Conservation (phyloP, 92 coral and sea anemone genomes). For the Epizoanthus rinbou region DNA sequence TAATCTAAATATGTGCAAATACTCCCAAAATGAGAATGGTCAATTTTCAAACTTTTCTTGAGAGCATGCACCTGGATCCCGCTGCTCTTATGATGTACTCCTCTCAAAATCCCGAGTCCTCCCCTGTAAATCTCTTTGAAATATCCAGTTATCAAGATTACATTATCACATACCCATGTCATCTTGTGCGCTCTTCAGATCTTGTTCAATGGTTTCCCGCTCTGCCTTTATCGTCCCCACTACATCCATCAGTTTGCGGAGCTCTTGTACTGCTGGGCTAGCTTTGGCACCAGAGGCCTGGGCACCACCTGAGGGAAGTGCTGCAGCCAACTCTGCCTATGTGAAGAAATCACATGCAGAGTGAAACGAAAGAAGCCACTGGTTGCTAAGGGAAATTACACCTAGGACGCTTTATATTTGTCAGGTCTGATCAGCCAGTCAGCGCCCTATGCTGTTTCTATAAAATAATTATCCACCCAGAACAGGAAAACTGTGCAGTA, state of each 20-base stretch:
- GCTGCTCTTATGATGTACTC: too few relatives aligned
- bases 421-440: too few relatives aligned
- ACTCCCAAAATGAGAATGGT: too few relatives aligned
- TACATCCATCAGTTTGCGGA: constrained; percentile 83
- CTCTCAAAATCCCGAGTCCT: too few relatives aligned
- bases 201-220: constrained; percentile 81
- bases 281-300: constrained; percentile 78
- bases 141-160: neutral
- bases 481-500: too few relatives aligned
- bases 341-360: neutral
- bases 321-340: constrained; percentile 87
- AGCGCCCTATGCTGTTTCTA: neutral
- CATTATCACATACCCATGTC: constrained; percentile 84
- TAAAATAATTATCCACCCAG: neutral
- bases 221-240: constrained; percentile 90
- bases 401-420: too few relatives aligned
- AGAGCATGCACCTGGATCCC: too few relatives aligned
- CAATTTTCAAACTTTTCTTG: too few relatives aligned
- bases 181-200: constrained; percentile 82
- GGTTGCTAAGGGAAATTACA: neutral
- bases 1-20: too few relatives aligned
- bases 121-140: neutral
- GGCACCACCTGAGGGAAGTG: constrained; percentile 78
- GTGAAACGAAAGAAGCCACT: neutral
- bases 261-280: constrained; percentile 83